Base-by-base conservation (phyloP, 2,888 invertebrate species). In the Drosophila macrospina region DNA sequence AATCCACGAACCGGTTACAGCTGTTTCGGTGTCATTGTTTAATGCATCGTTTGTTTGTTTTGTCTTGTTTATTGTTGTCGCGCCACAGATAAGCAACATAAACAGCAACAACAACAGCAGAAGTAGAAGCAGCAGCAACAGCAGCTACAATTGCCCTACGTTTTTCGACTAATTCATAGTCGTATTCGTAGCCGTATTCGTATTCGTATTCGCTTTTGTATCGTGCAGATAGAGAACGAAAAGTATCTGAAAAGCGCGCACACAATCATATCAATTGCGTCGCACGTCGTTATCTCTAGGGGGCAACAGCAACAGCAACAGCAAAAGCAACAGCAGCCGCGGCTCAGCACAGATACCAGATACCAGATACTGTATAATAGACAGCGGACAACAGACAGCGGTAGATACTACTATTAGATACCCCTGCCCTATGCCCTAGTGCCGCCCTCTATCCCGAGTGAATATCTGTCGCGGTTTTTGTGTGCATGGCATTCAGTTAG, bases 31-130 rank as follows among this genome's bases (percentile, higher is more conserved):
- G 65, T 62, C 66, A 77, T 39, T 73, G 84, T 70, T 70, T 70
- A 68, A 80, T 69, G 78, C 80, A 73, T 69, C 70, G 73, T 86
- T 83, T 86, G 77, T 69, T 85, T 71, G 52, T 67, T 69, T 59
- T 71, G 56, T 55, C n/a, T 57, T 75, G 63, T 70, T 74, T 74
- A 65, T 81, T 81, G 78, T 78, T 73, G 74, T 67, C 78, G 74
- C 69, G 55, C 66, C 56, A 26, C 60, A 69, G 78, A 76, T 73
- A 77, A 69, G 48, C 26, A 41, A 50, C 36, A 59, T 20, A 16
- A 57, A n/a, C n/a, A 44, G 11, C 37, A 55, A 5, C 5, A 28
- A 0, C 28, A 28, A 5, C 28, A 28, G 26, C 26, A 60, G 76
- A n/a, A 59, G 26, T 26, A 57, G 10, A n/a, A 44, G 11, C 37